Conservation (phyloP, 2,113 vertebrate species). For the Thermophis baileyi region DNA sequence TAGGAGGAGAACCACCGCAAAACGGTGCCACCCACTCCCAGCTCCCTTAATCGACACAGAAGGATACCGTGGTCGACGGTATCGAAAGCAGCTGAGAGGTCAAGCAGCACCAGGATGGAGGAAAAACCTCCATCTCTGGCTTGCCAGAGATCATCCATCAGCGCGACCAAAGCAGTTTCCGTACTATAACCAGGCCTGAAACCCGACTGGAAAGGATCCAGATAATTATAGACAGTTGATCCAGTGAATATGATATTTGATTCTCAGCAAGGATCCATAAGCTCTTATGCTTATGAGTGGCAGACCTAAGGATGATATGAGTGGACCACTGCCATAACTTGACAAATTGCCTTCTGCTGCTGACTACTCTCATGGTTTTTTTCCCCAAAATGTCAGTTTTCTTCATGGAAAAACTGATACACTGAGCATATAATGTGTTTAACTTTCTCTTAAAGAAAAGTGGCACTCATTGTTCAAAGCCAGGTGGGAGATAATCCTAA, state of each 20-base stretch:
- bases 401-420: neutral
- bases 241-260: neutral
- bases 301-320: neutral
- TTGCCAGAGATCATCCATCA: too few relatives aligned
- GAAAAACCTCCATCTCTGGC: too few relatives aligned
- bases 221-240: neutral
- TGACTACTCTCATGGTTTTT: neutral
- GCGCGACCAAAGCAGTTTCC: too few relatives aligned
- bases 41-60: too few relatives aligned
- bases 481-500: neutral
- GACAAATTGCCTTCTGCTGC: neutral
- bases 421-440: neutral
- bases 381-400: neutral
- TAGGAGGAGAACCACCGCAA: too few relatives aligned
- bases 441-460: neutral
- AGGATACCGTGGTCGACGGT: too few relatives aligned
- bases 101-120: too few relatives aligned
- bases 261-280: neutral
- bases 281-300: neutral
- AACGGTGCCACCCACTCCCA: too few relatives aligned
- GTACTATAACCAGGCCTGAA: too few relatives aligned
- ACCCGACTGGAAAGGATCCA: too few relatives aligned
- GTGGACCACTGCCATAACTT: neutral
- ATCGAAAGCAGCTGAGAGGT: too few relatives aligned
- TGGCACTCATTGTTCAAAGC: neutral